These are phyloP conservation scores for Ardeotis arabs DNA, from an alignment of 2,113 vertebrate genomes.

Conservation along the genomic window DNA sequence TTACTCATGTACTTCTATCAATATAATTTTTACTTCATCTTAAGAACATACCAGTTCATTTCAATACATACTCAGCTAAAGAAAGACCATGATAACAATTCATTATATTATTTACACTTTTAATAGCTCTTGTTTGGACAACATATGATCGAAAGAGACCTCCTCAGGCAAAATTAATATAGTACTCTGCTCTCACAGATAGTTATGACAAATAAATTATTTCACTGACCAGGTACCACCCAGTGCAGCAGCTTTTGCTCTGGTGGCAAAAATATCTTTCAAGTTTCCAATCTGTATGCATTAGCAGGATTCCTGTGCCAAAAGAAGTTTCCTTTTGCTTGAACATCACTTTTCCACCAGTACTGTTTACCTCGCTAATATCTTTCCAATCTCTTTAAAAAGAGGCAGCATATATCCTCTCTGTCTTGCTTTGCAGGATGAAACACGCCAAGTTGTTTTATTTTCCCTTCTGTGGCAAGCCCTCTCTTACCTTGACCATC, in stretches of 20 bases:
- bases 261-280: not conserved
- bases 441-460: constrained; percentile 25
- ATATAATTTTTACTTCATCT: not conserved
- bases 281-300: not conserved
- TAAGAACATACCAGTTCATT: not conserved
- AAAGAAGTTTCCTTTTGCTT: not conserved
- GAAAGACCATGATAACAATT: not conserved
- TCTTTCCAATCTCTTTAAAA: not conserved
- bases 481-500: not conserved
- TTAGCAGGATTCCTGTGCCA: not conserved
- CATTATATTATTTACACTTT: not conserved
- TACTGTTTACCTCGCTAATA: not conserved
- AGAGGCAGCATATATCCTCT: not conserved
- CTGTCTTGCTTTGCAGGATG: not conserved
- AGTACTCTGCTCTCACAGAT: not conserved
- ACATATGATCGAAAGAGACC: not conserved
- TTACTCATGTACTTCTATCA: not conserved
- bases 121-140: not conserved
- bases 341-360: not conserved
- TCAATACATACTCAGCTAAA: not conserved
- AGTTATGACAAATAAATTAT: not conserved
- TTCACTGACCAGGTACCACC: not conserved
- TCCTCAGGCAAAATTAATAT: not conserved
- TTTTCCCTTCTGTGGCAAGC: not conserved
- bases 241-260: not conserved